Conservation (phyloP, 2,888 invertebrate genomes). For the Drosophila borealis region DNA sequence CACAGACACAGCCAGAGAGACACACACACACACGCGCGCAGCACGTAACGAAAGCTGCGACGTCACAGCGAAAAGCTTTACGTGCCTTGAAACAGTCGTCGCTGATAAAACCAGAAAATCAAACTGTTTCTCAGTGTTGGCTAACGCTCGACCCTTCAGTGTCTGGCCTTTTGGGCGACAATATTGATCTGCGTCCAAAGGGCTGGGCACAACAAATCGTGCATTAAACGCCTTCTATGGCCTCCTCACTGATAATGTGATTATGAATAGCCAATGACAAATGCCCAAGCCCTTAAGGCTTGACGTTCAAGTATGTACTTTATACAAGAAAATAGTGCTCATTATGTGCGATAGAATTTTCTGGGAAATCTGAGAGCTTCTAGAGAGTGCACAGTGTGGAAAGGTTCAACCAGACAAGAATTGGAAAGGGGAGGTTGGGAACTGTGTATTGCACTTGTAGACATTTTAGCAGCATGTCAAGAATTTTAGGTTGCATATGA, state of each 20-base stretch:
- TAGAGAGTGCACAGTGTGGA: too few relatives aligned
- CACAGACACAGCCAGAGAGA: neutral
- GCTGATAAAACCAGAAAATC: conserved; percentile 12
- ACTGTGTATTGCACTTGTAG: conserved; percentile 10
- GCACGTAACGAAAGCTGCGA: conserved; percentile 1
- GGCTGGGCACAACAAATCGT: conserved; percentile 5
- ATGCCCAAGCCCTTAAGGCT: neutral
- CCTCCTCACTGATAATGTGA: conserved; percentile 40
- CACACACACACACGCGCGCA: neutral
- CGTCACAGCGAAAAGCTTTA: conserved; percentile 43
- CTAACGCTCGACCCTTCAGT: conserved; percentile 22
- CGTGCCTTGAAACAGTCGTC: conserved; percentile 3
- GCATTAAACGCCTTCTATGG: conserved; percentile 24
- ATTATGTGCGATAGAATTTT: too few relatives aligned
- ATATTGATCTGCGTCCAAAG: conserved; percentile 35
- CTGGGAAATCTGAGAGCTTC: too few relatives aligned
- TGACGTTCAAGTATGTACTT: too few relatives aligned
- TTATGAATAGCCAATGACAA: conserved; percentile 34
- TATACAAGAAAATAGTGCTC: too few relatives aligned
- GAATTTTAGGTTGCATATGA: conserved; percentile 12
- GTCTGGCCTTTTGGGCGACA: conserved; percentile 10
- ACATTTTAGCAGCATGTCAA: conserved; percentile 20
- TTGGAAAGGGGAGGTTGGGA: too few relatives aligned
- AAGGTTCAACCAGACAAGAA: neutral
- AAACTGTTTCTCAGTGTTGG: conserved; percentile 6